Evolutionary conservation across 2,888 invertebrate species (phyloP).

Genomic region (Chorisops tibialis): DNA sequence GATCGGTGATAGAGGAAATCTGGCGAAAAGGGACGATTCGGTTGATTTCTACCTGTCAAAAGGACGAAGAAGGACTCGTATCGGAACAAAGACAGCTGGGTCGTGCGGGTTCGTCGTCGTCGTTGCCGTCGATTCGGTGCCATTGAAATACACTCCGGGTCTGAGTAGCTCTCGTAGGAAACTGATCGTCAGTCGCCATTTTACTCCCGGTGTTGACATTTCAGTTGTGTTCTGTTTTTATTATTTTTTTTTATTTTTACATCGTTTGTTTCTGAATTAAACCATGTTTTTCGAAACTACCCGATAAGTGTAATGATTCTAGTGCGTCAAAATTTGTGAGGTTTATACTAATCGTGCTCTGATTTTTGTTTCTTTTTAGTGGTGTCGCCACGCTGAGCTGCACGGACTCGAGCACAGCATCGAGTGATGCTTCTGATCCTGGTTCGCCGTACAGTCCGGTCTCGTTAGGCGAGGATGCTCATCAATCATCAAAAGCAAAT

Average conservation of each 20-base stretch:
- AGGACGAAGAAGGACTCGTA: constrained; percentile 4
- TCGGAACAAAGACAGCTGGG: not conserved
- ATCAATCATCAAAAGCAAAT: constrained; percentile 37
- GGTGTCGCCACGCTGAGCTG: constrained; percentile 80
- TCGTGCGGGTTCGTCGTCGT: not conserved
- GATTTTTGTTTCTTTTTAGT: constrained; percentile 58
- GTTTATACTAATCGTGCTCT: not conserved
- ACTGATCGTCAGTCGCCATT: constrained; percentile 19
- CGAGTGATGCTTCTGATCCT: constrained; percentile 83
- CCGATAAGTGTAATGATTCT: not conserved
- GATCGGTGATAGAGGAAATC: not conserved
- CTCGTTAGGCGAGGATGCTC: constrained; percentile 57
- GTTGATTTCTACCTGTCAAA: constrained; percentile 20
- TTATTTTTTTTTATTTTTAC: not conserved
- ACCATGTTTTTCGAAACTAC: not conserved
- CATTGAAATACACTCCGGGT: not conserved
- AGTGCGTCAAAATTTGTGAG: not conserved
- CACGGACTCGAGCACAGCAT: constrained; percentile 67
- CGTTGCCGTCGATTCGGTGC: too few species aligned
- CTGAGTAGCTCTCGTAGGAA: not conserved
- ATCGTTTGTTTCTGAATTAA: not conserved
- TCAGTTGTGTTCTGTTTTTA: constrained; percentile 16
- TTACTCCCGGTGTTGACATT: constrained; percentile 2
- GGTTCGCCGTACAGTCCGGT: constrained; percentile 77
- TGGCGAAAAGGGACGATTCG: constrained; percentile 5